These are phyloP conservation scores for Rhinoderma darwinii DNA, from an alignment of 2,113 vertebrate genomes.

Conservation along the genomic window DNA sequence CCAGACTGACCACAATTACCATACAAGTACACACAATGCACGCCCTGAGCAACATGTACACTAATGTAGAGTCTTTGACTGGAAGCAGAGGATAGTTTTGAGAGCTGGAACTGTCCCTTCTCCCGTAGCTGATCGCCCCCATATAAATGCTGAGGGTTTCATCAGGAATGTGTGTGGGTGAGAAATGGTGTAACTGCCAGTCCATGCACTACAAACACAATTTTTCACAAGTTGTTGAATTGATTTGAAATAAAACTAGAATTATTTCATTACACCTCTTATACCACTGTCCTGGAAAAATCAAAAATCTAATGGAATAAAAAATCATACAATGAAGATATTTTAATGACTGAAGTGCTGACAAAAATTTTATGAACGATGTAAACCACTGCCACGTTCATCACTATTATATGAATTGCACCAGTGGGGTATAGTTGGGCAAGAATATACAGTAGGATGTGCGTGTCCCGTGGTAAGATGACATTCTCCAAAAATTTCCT, in stretches of 20 bases:
- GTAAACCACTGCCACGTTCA: background rate
- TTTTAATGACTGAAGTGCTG: background rate
- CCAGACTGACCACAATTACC: background rate
- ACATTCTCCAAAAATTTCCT: too few species aligned
- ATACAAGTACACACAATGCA: background rate
- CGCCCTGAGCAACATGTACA: background rate
- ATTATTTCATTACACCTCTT: background rate
- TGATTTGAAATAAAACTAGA: conserved; percentile 2
- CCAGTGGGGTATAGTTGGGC: background rate
- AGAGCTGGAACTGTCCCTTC: conserved; percentile 31
- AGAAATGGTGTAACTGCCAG: conserved; percentile 35
- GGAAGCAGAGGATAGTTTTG: conserved; percentile 2
- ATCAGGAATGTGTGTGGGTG: conserved; percentile 57
- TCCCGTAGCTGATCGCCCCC: conserved; percentile 44
- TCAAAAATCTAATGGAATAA: background rate
- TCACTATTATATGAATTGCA: background rate
- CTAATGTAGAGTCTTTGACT: background rate
- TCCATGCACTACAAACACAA: conserved; percentile 30
- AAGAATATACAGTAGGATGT: background rate
- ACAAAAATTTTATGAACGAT: background rate
- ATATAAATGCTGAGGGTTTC: conserved; percentile 44
- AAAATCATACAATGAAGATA: background rate
- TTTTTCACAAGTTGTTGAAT: conserved; percentile 16
- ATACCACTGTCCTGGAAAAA: background rate
- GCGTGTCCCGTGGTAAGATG: too few species aligned